Percentiles rank a stretch among this genome's conserved stretches.
phyloP scores from a whole-genome alignment of 2,113 vertebrate genomes.

The Atlantisia rogersi region DNA sequence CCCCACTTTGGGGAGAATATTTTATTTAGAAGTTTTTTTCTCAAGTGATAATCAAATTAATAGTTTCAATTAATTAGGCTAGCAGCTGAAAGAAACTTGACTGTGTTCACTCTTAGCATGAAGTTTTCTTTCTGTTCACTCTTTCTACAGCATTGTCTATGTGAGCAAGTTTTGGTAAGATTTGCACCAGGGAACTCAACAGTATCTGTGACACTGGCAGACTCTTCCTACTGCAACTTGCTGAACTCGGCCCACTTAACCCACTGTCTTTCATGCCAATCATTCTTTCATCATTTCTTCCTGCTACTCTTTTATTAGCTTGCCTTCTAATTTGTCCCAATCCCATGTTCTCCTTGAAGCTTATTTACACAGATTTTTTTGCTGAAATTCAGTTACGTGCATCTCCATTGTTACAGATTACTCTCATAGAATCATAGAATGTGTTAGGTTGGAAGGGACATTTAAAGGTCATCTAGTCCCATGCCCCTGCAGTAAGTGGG shows the following conservation, averaged over 20 bases:
- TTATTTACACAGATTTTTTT: background rate
- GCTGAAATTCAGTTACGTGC: fast-evolving
- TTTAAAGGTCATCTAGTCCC: too few species aligned
- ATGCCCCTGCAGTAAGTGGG: too few species aligned
- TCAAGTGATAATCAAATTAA: constrained; percentile 14
- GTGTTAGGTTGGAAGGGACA: too few species aligned
- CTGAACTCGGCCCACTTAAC: background rate
- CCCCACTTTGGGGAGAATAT: background rate
- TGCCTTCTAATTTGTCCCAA: background rate
- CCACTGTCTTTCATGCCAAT: background rate
- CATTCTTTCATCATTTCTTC: background rate
- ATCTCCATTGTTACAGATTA: background rate
- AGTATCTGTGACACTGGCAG: background rate
- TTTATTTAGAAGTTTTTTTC: constrained; percentile 21
- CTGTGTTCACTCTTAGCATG: background rate
- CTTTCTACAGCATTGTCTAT: background rate
- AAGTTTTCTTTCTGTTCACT: background rate
- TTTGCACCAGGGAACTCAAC: background rate
- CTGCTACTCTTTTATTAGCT: background rate
- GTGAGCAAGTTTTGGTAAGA: background rate
- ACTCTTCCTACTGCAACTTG: background rate
- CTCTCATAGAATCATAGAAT: too few species aligned
- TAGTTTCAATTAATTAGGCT: constrained; percentile 5
- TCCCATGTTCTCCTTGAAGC: background rate
- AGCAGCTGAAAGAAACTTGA: background rate